Conservation (phyloP, 2,797 vertebrate species). For the Orestias chungarensis region DNA sequence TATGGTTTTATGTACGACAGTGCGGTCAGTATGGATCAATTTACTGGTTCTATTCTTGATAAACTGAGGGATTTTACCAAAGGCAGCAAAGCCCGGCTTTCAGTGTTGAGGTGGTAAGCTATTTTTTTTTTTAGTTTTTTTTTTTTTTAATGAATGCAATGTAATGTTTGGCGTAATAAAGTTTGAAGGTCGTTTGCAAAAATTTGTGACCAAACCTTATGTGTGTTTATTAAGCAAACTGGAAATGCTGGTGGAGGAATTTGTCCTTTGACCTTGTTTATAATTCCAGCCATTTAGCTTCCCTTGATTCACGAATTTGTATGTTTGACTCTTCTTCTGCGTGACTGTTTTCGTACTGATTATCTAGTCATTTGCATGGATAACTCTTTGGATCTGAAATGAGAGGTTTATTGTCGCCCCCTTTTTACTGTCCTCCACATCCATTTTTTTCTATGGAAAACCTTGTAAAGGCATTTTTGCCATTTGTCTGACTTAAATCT, state of each 20-base stretch:
- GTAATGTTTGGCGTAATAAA: background rate
- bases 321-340: slow-evolving; percentile 25
- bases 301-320: slow-evolving; percentile 45
- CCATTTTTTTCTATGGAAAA: background rate
- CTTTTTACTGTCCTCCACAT: background rate
- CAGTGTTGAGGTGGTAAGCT: slow-evolving; percentile 85
- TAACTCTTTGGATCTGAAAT: slow-evolving; percentile 14
- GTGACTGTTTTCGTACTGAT: slow-evolving; percentile 13
- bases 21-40: slow-evolving; percentile 5
- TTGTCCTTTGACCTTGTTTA: slow-evolving; percentile 44
- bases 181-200: slow-evolving; percentile 9
- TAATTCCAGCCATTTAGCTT: slow-evolving; percentile 31
- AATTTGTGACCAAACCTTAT: slow-evolving; percentile 11
- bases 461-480: background rate
- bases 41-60: slow-evolving; percentile 1
- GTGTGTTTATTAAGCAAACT: slow-evolving; percentile 19
- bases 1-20: slow-evolving; percentile 37
- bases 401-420: slow-evolving; percentile 31
- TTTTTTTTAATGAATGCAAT: background rate
- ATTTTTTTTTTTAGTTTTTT: background rate
- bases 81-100: slow-evolving; percentile 32
- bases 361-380: slow-evolving; percentile 45
- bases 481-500: background rate
- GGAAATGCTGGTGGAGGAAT: slow-evolving; percentile 14
- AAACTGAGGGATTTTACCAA: slow-evolving; percentile 14